Evolutionary conservation across 1,140 invertebrate species (phyloP), one percentile per base, ranked within the genome.

Genomic region (Scaptomyza pallida): DNA sequence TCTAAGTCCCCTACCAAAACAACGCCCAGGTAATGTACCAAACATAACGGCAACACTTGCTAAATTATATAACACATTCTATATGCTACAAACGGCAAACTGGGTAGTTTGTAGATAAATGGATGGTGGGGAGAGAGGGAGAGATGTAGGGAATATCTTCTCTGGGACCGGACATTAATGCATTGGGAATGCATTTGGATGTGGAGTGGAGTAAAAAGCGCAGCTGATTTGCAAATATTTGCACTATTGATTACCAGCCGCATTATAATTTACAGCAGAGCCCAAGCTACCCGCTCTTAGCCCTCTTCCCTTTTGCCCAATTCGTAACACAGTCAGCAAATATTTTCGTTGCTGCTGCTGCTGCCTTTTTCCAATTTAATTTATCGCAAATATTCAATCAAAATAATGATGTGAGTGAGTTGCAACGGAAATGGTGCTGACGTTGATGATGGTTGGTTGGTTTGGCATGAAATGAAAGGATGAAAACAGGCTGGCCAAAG

Each of bases 341-440:
- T 78, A 75, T 75, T 60, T 68, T 63, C 62, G 40, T 62, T 54
- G 62, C 52, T 59, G 55, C 50, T 57, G 54, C 48, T 48, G 47
- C 40, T 43, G 56, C 65, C 73, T 55, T 81, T 83, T 81, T 86
- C 50, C 85, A 89, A 89, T 89, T 89, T 89, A 85, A 89, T 89
- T 89, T 81, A 89, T 81, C 63, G 86, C 85, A 89, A 85, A 89
- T 89, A 85, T 86, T 89, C 85, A 89, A 89, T 89, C 85, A 80
- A 80, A 80, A 89, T 89, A 82, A 89, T 89, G 85, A 89, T 74
- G 81, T 67, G 54, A 79, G 61, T 44, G 65, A 64, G 44, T 30
- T 30, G 8, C 63, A 78, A 67, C 62, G 68, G 65, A 78, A 89
- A 81, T 76, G 64, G 57, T 33, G 64, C 43, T 52, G 59, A 75